Conservation (phyloP, 2,113 vertebrate genomes). For the Ardeotis arabs region DNA sequence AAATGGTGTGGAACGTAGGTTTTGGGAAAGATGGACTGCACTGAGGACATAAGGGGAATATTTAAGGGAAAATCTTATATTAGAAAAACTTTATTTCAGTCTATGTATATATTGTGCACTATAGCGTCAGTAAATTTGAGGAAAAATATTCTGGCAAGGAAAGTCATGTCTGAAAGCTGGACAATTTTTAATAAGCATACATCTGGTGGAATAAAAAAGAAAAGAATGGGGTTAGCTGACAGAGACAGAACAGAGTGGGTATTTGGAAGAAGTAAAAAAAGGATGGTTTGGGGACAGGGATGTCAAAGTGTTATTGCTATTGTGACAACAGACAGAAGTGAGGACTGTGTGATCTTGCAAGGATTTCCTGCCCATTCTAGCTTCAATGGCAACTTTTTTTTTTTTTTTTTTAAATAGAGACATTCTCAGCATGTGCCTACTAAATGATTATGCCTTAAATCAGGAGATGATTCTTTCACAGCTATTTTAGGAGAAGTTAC, state of each 20-base stretch:
- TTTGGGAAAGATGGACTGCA: not conserved
- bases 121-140: not conserved
- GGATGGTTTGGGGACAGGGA: not conserved
- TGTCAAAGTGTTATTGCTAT: not conserved
- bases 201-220: not conserved
- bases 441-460: not conserved
- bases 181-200: not conserved
- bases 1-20: not conserved
- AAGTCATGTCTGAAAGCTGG: not conserved
- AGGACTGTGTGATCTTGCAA: not conserved
- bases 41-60: not conserved
- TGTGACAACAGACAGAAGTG: not conserved
- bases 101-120: not conserved
- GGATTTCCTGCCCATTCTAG: not conserved
- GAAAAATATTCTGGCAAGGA: not conserved
- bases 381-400: not conserved
- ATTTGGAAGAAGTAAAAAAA: not conserved
- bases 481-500: not conserved
- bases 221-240: not conserved
- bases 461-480: not conserved
- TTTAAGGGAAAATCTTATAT: not conserved
- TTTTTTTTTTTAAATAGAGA: too few relatives aligned
- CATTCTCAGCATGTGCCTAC: not conserved
- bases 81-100: not conserved
- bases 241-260: not conserved